Conservation (phyloP, 2,797 vertebrate genomes). For the Coccyzus lansbergi region DNA sequence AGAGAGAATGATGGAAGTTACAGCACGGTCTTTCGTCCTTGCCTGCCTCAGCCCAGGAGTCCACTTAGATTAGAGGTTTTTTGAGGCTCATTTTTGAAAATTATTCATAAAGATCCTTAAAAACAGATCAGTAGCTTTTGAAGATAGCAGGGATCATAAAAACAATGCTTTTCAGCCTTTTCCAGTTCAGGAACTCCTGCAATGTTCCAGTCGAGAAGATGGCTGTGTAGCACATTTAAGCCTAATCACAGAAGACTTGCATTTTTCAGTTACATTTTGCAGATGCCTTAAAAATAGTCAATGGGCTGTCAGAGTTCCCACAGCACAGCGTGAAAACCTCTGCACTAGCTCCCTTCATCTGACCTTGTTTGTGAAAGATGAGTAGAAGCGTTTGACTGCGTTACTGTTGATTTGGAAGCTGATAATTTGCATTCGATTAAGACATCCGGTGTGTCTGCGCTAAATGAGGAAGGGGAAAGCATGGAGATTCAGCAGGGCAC, state of each 20-base stretch:
- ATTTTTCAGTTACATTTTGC: slow-evolving; percentile 29
- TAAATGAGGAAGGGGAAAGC: neutral
- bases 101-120: slow-evolving; percentile 8
- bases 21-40: neutral
- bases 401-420: neutral
- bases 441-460: neutral
- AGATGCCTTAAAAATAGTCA: slow-evolving; percentile 16
- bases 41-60: neutral
- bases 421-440: slow-evolving; percentile 22
- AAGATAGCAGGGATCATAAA: neutral
- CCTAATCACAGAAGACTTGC: neutral
- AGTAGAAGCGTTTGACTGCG: slow-evolving; percentile 6
- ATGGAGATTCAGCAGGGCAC: neutral
- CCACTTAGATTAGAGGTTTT: slow-evolving; percentile 16
- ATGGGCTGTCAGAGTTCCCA: neutral
- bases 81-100: slow-evolving; percentile 43
- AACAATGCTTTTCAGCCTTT: slow-evolving; percentile 23
- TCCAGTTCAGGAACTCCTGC: slow-evolving; percentile 21
- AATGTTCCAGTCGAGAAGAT: slow-evolving; percentile 39
- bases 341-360: neutral
- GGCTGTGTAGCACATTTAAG: slow-evolving; percentile 25
- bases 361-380: slow-evolving; percentile 9
- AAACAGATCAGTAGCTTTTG: slow-evolving; percentile 42
- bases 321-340: slow-evolving; percentile 39
- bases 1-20: neutral